These are phyloP conservation scores for Drosophila planitibia DNA, from an alignment of 2,888 invertebrate genomes.

Conservation along the genomic window DNA sequence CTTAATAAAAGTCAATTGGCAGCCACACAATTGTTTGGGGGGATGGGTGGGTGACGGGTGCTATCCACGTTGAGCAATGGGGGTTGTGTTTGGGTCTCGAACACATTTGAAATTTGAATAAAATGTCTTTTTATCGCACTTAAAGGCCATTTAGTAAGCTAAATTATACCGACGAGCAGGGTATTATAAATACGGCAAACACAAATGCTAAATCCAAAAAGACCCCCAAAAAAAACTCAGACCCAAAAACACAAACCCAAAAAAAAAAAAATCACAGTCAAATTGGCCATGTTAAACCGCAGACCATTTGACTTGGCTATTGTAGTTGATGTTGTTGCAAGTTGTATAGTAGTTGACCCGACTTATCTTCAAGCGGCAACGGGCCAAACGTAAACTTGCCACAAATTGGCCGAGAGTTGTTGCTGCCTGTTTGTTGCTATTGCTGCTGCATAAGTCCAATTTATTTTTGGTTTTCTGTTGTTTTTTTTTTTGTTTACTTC, in stretches of 20 bases:
- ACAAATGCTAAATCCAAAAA: conserved; percentile 38
- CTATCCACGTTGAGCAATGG: not conserved
- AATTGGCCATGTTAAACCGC: conserved; percentile 77
- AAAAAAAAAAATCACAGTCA: conserved; percentile 69
- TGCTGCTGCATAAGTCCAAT: conserved; percentile 74
- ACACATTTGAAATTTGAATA: conserved; percentile 71
- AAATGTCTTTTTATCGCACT: conserved; percentile 78
- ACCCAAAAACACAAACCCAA: conserved; percentile 43
- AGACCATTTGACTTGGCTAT: conserved; percentile 60
- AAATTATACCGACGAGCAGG: conserved; percentile 64
- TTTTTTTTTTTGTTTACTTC: conserved; percentile 41
- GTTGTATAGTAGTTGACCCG: conserved; percentile 73
- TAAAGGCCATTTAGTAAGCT: conserved; percentile 75
- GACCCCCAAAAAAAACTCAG: conserved; percentile 14
- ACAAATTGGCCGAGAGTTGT: conserved; percentile 69
- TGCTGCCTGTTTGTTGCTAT: conserved; percentile 25
- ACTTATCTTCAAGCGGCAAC: conserved; percentile 70
- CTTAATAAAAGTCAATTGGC: conserved; percentile 74
- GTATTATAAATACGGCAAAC: conserved; percentile 57
- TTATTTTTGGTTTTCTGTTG: conserved; percentile 61
- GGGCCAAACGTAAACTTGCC: conserved; percentile 75
- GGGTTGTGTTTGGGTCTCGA: conserved; percentile 16
- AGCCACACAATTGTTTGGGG: conserved; percentile 27
- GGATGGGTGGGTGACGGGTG: not conserved
- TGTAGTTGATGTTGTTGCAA: conserved; percentile 59